Evolutionary conservation across 1,140 invertebrate genomes (phyloP).

Genomic region (Zaprionus inermis): DNA sequence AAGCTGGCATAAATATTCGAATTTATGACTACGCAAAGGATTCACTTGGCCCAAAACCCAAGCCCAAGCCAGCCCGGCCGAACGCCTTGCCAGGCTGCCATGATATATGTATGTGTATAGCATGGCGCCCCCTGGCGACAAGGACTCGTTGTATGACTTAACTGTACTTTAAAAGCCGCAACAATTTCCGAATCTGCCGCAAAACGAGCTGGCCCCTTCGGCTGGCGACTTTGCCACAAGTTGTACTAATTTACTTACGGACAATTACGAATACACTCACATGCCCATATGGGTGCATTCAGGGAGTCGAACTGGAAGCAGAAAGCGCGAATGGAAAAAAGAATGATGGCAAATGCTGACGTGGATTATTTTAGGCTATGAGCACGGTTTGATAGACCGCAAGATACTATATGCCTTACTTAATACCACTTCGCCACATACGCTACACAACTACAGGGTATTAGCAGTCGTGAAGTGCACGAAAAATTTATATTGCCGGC

Average conservation of each 20-base stretch:
- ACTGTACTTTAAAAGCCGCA: constrained; percentile 29
- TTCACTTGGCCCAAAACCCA: constrained; percentile 33
- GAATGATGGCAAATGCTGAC: constrained; percentile 29
- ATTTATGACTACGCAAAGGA: constrained; percentile 62
- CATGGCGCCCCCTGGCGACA: background rate
- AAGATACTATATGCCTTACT: background rate
- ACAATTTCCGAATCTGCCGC: constrained; percentile 11
- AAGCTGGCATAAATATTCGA: constrained; percentile 49
- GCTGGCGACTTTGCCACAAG: constrained; percentile 2
- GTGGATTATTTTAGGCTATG: constrained; percentile 26
- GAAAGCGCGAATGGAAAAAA: background rate
- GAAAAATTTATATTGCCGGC: constrained; percentile 31
- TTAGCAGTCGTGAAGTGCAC: constrained; percentile 12
- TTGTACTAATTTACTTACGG: constrained; percentile 60
- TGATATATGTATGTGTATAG: constrained; percentile 12
- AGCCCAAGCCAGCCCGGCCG: background rate
- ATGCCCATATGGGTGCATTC: constrained; percentile 47
- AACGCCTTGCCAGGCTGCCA: constrained; percentile 15
- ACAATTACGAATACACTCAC: constrained; percentile 60
- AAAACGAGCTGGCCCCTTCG: background rate
- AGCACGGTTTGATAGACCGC: background rate
- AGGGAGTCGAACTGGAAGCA: constrained; percentile 38
- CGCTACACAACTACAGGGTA: constrained; percentile 2
- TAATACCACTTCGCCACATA: too few species aligned
- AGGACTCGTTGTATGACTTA: constrained; percentile 11